Base-by-base conservation (phyloP, 2,797 vertebrate genomes). In the Parauchenoglanis punctatus region DNA sequence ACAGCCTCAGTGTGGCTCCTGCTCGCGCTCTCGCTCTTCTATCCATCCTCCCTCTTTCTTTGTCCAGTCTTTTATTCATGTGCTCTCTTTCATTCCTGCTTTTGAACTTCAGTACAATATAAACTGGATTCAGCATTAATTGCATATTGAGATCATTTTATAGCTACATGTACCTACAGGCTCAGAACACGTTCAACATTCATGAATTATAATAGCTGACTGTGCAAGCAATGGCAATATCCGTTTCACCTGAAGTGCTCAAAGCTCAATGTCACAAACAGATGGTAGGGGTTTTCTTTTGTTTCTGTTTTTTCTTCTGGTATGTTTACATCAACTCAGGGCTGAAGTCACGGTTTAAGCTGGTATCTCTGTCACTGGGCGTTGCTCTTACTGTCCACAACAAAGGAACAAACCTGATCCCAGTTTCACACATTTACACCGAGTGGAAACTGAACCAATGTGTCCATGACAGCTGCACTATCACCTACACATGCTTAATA, bases 391-490 rank as follows among this genome's bases (percentile, higher is more conserved):
- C 65, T 81, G 83, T 54, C 73, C 63, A 13, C 68, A 86, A 87
- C 87, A 91, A 89, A 88, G 65, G 31, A 65, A 81, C 65, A 52
- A 87, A 88, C 82, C 63, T 40, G 83, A 89, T 91, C 85, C 56
- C 54, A 1, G 76, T 65, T 65, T 84, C 67, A 68, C 65, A 87
- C 82, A 77, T 81, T 54, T 68, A 25, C 31, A 31, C 83, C 49
- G 75, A 35, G 78, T 76, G 78, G 81, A 86, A 88, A 75, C 77
- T 52, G 76, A 86, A 31, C 90, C 68, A 61, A 63, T n/a, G 75
- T 84, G 80, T 75, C 73, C 82, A 40, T 15, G 61, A 83, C 86
- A 78, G 68, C 67, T 28, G 67, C 18, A 54, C 46, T 25, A 28
- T 31, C 61, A 78, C 46, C 56, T n/a, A 44, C n/a, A 44, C 13